phyloP scores from a whole-genome alignment of 2,888 invertebrate genomes.

The Caenorhabditis japonica region DNA sequence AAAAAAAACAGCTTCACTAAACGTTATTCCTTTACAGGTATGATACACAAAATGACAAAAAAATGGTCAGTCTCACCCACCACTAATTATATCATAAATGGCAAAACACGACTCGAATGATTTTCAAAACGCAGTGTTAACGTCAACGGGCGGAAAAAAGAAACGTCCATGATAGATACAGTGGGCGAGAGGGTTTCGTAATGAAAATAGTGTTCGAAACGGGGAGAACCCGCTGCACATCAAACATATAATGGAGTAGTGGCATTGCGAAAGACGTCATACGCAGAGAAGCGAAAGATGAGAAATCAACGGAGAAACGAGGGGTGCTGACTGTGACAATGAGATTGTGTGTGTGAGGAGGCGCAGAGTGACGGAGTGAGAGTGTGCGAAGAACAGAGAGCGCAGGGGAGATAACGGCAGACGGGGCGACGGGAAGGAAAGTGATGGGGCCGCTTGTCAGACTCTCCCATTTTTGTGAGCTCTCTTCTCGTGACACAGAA shows the following conservation, averaged over 20 bases:
- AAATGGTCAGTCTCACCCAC: too few relatives aligned
- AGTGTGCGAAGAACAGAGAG: constrained; percentile 16
- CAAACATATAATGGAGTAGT: constrained; percentile 41
- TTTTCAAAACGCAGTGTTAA: too few relatives aligned
- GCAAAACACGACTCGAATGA: too few relatives aligned
- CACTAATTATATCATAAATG: too few relatives aligned
- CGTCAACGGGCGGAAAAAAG: too few relatives aligned
- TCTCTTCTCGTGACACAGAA: not conserved
- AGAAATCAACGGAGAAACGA: constrained; percentile 6
- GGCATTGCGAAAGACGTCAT: constrained; percentile 31
- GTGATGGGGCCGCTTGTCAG: constrained; percentile 9
- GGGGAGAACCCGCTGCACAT: constrained; percentile 12
- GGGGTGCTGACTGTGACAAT: constrained; percentile 39
- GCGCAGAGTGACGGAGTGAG: not conserved
- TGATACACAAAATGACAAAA: too few relatives aligned
- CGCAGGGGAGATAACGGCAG: constrained; percentile 39
- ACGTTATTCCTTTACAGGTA: too few relatives aligned
- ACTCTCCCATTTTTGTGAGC: not conserved
- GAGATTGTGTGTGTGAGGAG: constrained; percentile 14
- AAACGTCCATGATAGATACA: too few relatives aligned
- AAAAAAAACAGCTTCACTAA: too few relatives aligned
- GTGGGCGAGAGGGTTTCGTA: too few relatives aligned
- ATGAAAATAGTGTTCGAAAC: constrained; percentile 23
- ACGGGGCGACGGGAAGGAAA: constrained; percentile 28
- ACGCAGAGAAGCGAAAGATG: constrained; percentile 39